Base-by-base conservation (phyloP, 37 sponge, comb jelly and placozoan species). In the Oopsacas minuta region DNA sequence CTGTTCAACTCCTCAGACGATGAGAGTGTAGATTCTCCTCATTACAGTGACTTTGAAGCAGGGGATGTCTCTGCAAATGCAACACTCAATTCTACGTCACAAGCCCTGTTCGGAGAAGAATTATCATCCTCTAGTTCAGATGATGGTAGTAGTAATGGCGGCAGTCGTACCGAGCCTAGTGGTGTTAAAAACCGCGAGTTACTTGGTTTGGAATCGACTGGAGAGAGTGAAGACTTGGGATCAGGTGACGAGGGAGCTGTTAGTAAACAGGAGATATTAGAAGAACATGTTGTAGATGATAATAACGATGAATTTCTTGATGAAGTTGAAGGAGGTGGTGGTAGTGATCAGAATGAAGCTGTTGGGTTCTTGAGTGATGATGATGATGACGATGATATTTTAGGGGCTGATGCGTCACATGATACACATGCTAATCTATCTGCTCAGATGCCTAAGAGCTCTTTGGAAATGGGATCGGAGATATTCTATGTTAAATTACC, bases 401-500 rank as follows among this genome's bases (percentile, higher is more conserved):
- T n/a, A 3, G 22, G 28, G 75, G 7, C 28, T 3, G 51, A 17
- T 17, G 12, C 51, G 12, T 34, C 75, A 61, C 75, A 3, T 3
- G 75, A 61, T 3, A 61, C 20, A 3, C 32, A 32, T 5, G 1
- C 5, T 5, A 25, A 25, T 61, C 28, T 61, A 3, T n/a, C 75
- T 3, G 75, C 75, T n/a, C 75, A 61, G 30, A 61, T 61, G 75
- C 75, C 75, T 5, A 61, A 12, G 75, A 25, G 75, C 30, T 7
- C 75, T 3, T 34, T 61, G 28, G 30, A 12, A n/a, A 61, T 61
- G 75, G 75, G 93, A 0, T 37, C 86, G 23, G 92, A 97, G 0
- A 83, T 91, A 37, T 84, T 92, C 85, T 93, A 93, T 83, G 90
- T 94, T 23, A 97, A 94, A 75, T 86, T 97, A n/a, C 99, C 99